Conservation (phyloP, 2,113 vertebrate genomes). For the Pseudopipra pipra region DNA sequence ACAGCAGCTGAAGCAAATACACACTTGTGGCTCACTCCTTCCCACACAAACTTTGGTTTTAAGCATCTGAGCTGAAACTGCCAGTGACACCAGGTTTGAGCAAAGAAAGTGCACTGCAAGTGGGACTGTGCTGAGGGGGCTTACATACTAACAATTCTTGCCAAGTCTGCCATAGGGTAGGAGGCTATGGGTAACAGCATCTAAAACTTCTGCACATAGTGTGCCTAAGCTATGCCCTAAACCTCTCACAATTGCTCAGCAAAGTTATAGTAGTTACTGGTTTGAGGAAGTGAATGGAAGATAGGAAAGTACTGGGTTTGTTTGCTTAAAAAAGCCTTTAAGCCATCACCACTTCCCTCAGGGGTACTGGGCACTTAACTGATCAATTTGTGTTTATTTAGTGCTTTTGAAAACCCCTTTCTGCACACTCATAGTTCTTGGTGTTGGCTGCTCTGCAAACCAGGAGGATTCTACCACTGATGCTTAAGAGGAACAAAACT, state of each 20-base stretch:
- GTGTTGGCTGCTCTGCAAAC: background rate
- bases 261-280: background rate
- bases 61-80: background rate
- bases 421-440: background rate
- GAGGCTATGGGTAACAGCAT: background rate
- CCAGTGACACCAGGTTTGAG: background rate
- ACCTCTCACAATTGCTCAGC: background rate
- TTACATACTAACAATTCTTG: background rate
- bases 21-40: rapidly evolving
- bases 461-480: background rate
- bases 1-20: background rate
- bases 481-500: background rate
- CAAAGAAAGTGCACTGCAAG: background rate
- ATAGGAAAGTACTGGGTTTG: background rate
- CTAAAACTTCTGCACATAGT: background rate
- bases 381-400: background rate
- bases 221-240: background rate
- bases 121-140: background rate
- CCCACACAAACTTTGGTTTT: background rate
- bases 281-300: background rate
- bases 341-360: background rate
- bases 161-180: background rate
- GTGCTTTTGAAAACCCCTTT: background rate
- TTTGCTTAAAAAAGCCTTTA: background rate
- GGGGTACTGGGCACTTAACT: background rate